Base-by-base conservation (phyloP, 2,797 vertebrate species). In the Sebastolobus alascanus region DNA sequence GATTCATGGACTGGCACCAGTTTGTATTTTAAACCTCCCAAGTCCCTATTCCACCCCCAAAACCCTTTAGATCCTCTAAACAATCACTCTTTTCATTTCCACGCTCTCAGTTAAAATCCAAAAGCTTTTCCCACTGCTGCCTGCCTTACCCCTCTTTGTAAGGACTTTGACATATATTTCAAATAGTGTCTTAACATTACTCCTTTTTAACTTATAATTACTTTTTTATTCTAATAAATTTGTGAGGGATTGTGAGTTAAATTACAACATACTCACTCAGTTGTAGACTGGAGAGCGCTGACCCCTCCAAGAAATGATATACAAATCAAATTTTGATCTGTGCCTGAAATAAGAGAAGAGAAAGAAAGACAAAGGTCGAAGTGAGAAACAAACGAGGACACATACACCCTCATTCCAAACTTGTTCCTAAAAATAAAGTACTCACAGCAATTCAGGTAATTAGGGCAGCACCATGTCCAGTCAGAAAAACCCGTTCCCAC, bases 401-500 rank as follows among this genome's bases (percentile, higher is more conserved):
- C 20, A 59, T 27, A 31, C 50, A 75, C 68, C 43, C 25, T 59
- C 59, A 16, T 38, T 82, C 60, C 43, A 68, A 59, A 56, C 65
- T 25, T 63, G 75, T 61, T 74, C 52, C 85, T 78, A 82, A 86
- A 89, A 90, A 84, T 80, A 88, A 84, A 72, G 40, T 3, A 12
- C 43, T 56, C n/a, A 37, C 16, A 73, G 40, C 5, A n/a, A 29
- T 85, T 75, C 72, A 81, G 80, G 78, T 88, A 90, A 87, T 4
- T 83, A 66, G 85, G 87, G 61, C 88, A 88, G 80, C 67, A 64
- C 38, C 33, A 8, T 14, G 79, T 84, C 77, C 77, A 75, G 68
- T 86, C 46, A 82, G 50, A 74, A 89, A 74, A 31, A 20, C 54
- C 67, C 4, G 9, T 61, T 74, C 68, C 55, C 66, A 68, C 63